These are phyloP conservation scores for Eulithis prunata DNA, from an alignment of 2,888 invertebrate genomes.

Conservation along the genomic window DNA sequence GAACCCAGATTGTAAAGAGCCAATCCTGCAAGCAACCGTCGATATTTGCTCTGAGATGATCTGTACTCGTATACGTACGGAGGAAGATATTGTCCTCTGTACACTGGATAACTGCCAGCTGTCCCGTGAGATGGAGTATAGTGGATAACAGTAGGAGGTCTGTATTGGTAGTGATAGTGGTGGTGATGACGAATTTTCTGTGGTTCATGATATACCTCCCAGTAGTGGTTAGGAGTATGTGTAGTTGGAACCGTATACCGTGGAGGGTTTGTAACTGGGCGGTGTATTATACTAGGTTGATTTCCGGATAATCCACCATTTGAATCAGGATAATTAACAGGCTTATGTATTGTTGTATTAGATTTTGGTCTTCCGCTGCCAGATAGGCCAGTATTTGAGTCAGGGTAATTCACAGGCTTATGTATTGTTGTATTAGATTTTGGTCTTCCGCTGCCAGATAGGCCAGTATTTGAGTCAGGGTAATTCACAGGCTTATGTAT, in stretches of 20 bases:
- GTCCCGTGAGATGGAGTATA: slow-evolving; percentile 13
- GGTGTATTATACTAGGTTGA: not conserved
- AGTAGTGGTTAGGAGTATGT: not conserved
- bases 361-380: too few relatives aligned
- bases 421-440: too few relatives aligned
- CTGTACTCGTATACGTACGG: slow-evolving; percentile 20
- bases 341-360: too few relatives aligned
- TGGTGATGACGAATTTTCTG: slow-evolving; percentile 6
- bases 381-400: too few relatives aligned
- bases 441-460: too few relatives aligned
- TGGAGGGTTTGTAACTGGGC: not conserved
- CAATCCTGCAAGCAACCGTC: slow-evolving; percentile 18
- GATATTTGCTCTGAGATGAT: slow-evolving; percentile 18
- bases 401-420: too few relatives aligned
- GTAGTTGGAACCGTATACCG: not conserved
- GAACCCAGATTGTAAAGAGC: slow-evolving; percentile 24
- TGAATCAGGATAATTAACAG: not conserved
- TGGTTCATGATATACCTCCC: slow-evolving; percentile 1
- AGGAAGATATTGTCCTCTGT: slow-evolving; percentile 14
- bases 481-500: too few relatives aligned
- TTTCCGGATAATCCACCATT: slow-evolving; percentile 1
- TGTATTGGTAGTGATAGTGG: slow-evolving; percentile 10
- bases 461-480: too few relatives aligned
- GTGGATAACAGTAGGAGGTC: slow-evolving; percentile 13
- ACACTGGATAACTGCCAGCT: slow-evolving; percentile 13